A percentile compares a stretch with the other conserved stretches of the same genome.
Evolutionary conservation across 2,888 invertebrate genomes (phyloP).

Genomic region (Drosophila paranaensis): DNA sequence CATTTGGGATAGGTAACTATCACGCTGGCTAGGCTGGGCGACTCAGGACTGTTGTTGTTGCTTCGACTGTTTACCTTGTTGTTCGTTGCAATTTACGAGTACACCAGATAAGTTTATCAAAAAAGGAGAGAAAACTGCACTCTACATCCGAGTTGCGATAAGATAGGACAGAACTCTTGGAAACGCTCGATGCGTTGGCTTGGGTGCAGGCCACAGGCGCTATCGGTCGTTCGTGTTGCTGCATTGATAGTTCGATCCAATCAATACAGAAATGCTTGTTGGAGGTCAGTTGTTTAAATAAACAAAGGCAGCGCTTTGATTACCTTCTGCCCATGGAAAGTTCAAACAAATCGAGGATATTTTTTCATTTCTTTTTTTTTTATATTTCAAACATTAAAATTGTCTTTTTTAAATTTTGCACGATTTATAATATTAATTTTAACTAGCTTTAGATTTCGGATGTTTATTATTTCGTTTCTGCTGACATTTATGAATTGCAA

Average conservation of each 20-base stretch:
- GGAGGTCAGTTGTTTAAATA: slow-evolving; percentile 81
- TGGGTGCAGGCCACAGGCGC: slow-evolving; percentile 35
- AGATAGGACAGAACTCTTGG: slow-evolving; percentile 67
- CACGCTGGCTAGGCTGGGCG: slow-evolving; percentile 21
- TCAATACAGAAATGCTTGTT: slow-evolving; percentile 79
- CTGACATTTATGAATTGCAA: slow-evolving; percentile 70
- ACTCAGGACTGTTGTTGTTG: slow-evolving; percentile 35
- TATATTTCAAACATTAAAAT: slow-evolving; percentile 82
- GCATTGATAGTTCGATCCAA: slow-evolving; percentile 55
- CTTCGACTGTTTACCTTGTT: slow-evolving; percentile 65
- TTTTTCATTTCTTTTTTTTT: slow-evolving; percentile 43
- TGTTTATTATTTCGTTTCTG: slow-evolving; percentile 47
- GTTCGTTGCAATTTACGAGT: slow-evolving; percentile 79
- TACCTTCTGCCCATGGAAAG: slow-evolving; percentile 43
- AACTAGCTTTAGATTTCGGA: slow-evolving; percentile 76
- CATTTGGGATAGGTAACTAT: slow-evolving; percentile 47
- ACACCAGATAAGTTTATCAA: slow-evolving; percentile 68
- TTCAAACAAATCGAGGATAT: slow-evolving; percentile 58
- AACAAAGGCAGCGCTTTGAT: slow-evolving; percentile 56
- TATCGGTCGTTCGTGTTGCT: slow-evolving; percentile 70
- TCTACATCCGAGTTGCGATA: slow-evolving; percentile 71
- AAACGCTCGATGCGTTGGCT: slow-evolving; percentile 41
- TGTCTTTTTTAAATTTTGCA: slow-evolving; percentile 60
- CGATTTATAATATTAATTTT: slow-evolving; percentile 76
- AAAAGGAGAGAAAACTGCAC: slow-evolving; percentile 66